Base-by-base conservation (phyloP, 2,888 invertebrate genomes). In the Rhodophaea formosa region DNA sequence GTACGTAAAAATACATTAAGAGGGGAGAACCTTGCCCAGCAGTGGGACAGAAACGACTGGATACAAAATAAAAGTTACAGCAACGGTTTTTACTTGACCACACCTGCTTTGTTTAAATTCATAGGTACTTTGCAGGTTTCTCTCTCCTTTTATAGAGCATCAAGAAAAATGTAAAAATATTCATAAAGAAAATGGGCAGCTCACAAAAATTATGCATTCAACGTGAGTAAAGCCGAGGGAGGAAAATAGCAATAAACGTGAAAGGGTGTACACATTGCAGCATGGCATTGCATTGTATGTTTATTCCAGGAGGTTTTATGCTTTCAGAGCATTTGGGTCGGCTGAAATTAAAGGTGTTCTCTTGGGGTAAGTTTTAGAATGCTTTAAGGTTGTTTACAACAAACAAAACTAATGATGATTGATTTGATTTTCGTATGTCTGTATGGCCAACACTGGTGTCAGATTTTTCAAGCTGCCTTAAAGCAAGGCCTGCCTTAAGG, bases 201-300 rank as follows among this genome's bases (percentile, higher is more conserved):
- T 39, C 12, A 39, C 16, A 14, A 15, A 35, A 35, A 51, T 30
- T 49, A 51, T 51, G 46, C 17, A 39, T 35, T 51, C 35, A 30
- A 44, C 15, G 43, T 15, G 32, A 49, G 49, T 32, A 15, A 35
- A 51, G 17, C 16, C 35, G 35, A 17, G 3, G 35, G 12, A 51
- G 35, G 35, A 12, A 51, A 39, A 51, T 51, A 35, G 51, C 51
- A 51, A 51, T 51, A 51, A 35, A 17, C 10, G 32, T 51, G 35
- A 51, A 51, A 51, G 51, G 51, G 51, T 51, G 35, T 17, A 51
- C 51, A 16, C 39, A 51, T 51, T 35, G 35, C 16, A 35, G 51
- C 23, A 49, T 32, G 32, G 32, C 30, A 32, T 32, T 32, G 15
- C 8, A 10, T 15, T 49, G 30, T 47, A 47, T 47, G 49, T 23